Percentiles rank a stretch among this genome's conserved stretches.
phyloP scores from a whole-genome alignment of 2,797 vertebrate species.

The Notoglanidium macrostoma region DNA sequence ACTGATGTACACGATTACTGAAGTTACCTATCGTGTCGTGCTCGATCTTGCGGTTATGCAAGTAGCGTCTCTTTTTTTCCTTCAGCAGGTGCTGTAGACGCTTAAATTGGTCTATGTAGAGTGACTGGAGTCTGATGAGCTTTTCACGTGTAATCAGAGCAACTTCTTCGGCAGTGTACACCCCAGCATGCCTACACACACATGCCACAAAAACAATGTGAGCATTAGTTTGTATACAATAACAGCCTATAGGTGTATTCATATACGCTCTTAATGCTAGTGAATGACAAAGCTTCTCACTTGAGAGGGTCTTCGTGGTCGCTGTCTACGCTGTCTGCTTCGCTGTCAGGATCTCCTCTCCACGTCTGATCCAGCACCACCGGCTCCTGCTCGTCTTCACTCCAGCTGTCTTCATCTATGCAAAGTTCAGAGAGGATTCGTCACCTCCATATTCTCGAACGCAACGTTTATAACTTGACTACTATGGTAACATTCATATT shows the following conservation, averaged over 20 bases:
- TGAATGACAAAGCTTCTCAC: slow-evolving; percentile 70
- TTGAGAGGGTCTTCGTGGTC: slow-evolving; percentile 97
- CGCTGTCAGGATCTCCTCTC: slow-evolving; percentile 96
- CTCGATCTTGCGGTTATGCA: slow-evolving; percentile 90
- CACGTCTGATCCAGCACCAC: slow-evolving; percentile 92
- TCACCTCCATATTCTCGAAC: not conserved
- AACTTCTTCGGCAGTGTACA: slow-evolving; percentile 97
- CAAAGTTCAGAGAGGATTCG: slow-evolving; percentile 1
- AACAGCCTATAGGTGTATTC: not conserved
- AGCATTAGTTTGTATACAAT: not conserved
- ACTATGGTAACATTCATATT: not conserved
- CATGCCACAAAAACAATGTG: not conserved
- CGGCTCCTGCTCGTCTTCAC: slow-evolving; percentile 88
- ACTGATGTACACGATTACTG: not conserved
- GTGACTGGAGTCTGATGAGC: slow-evolving; percentile 92
- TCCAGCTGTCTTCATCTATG: slow-evolving; percentile 94
- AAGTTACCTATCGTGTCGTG: slow-evolving; percentile 85
- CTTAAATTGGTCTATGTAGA: slow-evolving; percentile 99
- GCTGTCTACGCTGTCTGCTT: slow-evolving; percentile 94
- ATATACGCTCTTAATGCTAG: not conserved
- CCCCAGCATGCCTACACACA: slow-evolving; percentile 85
- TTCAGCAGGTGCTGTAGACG: slow-evolving; percentile 94
- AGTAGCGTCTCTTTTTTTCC: slow-evolving; percentile 90
- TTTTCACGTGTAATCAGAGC: slow-evolving; percentile 95
- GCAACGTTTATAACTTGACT: not conserved